Evolutionary conservation across 2,797 vertebrate species (phyloP).

Genomic region (Borostomias antarcticus): DNA sequence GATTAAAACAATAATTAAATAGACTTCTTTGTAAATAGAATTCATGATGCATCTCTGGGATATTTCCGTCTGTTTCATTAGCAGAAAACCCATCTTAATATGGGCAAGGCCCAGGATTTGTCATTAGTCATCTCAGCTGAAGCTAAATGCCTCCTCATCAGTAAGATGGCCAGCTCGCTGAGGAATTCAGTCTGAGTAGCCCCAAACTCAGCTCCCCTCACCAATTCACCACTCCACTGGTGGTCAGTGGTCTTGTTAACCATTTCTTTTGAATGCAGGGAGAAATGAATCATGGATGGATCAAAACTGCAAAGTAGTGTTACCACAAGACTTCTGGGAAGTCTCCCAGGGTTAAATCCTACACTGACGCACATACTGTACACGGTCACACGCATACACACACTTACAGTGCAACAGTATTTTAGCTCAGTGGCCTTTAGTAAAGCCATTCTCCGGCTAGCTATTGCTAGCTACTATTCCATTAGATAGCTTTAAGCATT

Average conservation of each 20-base stretch:
- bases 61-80: slow-evolving; percentile 11
- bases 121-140: neutral
- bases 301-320: slow-evolving; percentile 2
- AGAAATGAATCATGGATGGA: neutral
- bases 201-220: neutral
- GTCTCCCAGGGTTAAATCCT: too few relatives aligned
- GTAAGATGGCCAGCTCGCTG: neutral
- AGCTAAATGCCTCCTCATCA: neutral
- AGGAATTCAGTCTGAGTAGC: neutral
- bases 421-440: slow-evolving; percentile 58
- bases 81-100: neutral
- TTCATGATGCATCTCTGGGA: slow-evolving; percentile 1
- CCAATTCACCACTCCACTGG: neutral
- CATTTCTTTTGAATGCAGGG: neutral
- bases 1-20: neutral
- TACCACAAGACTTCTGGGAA: slow-evolving; percentile 27
- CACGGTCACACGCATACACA: slow-evolving; percentile 26
- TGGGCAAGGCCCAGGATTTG: neutral
- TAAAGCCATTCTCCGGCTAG: slow-evolving; percentile 40
- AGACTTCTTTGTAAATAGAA: neutral
- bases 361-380: too few relatives aligned
- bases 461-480: slow-evolving; percentile 46
- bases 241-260: neutral
- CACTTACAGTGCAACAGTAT: slow-evolving; percentile 32
- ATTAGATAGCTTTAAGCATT: too few relatives aligned